A percentile compares a stretch with the other conserved stretches of the same genome.
phyloP scores from a whole-genome alignment of 2,113 vertebrate genomes.

The Bothrops jararaca region DNA sequence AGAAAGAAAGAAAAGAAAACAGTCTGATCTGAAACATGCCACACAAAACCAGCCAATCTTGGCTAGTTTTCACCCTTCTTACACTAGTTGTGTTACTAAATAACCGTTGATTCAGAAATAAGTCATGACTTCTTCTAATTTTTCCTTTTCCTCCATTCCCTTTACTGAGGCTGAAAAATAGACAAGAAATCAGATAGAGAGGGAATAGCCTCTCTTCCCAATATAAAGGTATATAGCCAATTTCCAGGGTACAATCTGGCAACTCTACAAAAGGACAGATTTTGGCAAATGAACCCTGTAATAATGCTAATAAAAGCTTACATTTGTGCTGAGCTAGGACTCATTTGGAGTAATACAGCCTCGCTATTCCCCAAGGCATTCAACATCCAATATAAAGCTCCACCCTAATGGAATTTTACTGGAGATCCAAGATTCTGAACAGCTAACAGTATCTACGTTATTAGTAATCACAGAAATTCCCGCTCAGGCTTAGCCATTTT shows the following conservation, averaged over 20 bases:
- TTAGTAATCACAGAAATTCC: slow-evolving; percentile 26
- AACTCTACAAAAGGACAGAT: background rate
- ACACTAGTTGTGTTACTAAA: background rate
- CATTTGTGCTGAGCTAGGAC: background rate
- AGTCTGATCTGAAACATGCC: slow-evolving; percentile 36
- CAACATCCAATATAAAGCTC: background rate
- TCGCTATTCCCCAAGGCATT: background rate
- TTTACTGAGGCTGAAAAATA: background rate
- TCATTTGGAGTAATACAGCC: background rate
- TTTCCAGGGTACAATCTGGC: background rate
- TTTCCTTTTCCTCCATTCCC: background rate
- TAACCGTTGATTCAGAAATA: background rate
- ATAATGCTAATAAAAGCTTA: background rate
- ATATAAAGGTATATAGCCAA: background rate
- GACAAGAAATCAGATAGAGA: background rate
- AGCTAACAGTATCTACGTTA: background rate
- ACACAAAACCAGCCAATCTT: background rate
- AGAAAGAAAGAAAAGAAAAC: background rate
- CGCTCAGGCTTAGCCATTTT: slow-evolving; percentile 29
- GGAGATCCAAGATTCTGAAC: background rate
- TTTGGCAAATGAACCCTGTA: background rate
- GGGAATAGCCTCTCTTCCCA: background rate
- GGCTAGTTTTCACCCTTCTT: background rate
- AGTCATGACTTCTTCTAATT: background rate
- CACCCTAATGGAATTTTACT: background rate